phyloP scores from a whole-genome alignment of 2,888 invertebrate species.

The Callinectes sapidus region DNA sequence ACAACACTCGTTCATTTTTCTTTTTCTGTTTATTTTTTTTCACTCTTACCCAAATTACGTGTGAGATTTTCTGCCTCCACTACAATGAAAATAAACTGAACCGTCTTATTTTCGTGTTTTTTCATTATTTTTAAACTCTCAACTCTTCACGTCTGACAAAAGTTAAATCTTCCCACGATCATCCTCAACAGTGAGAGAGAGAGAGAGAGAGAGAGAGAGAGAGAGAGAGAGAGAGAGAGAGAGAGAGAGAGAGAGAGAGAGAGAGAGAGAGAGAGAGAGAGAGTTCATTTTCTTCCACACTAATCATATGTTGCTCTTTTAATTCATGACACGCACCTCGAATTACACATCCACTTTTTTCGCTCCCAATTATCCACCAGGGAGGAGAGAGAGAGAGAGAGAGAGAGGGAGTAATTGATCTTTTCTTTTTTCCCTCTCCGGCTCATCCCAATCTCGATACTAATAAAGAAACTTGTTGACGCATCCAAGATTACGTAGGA shows the following conservation, averaged over 20 bases:
- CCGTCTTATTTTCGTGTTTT: too few relatives aligned
- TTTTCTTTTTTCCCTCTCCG: background rate
- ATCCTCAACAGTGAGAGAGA: background rate
- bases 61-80: background rate
- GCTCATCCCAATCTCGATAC: background rate
- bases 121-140: too few relatives aligned
- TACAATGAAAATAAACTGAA: too few relatives aligned
- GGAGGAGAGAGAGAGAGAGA: background rate
- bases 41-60: background rate
- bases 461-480: background rate
- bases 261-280: background rate
- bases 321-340: background rate
- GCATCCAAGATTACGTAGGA: background rate
- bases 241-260: background rate
- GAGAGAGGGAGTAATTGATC: background rate
- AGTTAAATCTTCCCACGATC: background rate
- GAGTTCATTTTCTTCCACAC: background rate
- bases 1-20: background rate
- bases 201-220: background rate
- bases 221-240: background rate
- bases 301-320: constrained; percentile 23
- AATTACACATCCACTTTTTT: constrained; percentile 13
- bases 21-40: background rate
- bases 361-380: background rate
- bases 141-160: too few relatives aligned